Percentiles rank a stretch among this genome's conserved stretches.
Conservation (phyloP, 2,113 vertebrate species). For the Phrynocephalus versicolor region DNA sequence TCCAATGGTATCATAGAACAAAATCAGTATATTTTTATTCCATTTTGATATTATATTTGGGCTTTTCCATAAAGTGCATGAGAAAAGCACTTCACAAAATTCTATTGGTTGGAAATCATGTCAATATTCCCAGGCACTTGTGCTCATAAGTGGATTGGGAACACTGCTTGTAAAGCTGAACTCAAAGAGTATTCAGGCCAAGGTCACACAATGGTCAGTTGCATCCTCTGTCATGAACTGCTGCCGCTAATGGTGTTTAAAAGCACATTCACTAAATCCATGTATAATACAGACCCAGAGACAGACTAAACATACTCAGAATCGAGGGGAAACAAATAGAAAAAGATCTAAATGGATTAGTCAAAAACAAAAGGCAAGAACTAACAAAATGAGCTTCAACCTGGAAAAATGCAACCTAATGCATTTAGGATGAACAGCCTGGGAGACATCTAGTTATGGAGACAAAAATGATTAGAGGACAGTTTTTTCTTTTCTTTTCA, state of each 20-base stretch:
- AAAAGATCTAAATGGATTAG: background rate
- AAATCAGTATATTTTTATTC: background rate
- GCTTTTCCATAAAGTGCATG: background rate
- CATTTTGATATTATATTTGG: background rate
- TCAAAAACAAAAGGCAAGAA: background rate
- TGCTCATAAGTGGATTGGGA: background rate
- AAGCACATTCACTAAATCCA: constrained; percentile 6
- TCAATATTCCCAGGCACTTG: background rate
- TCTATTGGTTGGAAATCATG: background rate
- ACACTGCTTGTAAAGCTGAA: background rate
- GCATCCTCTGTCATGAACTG: constrained; percentile 1
- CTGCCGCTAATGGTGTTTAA: constrained; percentile 7
- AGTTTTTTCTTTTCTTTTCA: no score
- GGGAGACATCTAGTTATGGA: background rate
- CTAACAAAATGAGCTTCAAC: constrained; percentile 7
- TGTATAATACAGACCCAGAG: background rate
- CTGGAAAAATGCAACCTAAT: constrained; percentile 3
- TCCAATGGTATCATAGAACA: background rate
- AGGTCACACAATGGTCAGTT: background rate
- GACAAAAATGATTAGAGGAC: background rate
- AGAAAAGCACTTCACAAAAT: background rate
- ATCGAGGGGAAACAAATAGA: constrained; percentile 6
- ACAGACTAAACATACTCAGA: background rate
- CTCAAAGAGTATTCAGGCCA: background rate
- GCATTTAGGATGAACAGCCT: background rate